phyloP scores from a whole-genome alignment of 2,888 invertebrate species.

The Hydraecia micacea region DNA sequence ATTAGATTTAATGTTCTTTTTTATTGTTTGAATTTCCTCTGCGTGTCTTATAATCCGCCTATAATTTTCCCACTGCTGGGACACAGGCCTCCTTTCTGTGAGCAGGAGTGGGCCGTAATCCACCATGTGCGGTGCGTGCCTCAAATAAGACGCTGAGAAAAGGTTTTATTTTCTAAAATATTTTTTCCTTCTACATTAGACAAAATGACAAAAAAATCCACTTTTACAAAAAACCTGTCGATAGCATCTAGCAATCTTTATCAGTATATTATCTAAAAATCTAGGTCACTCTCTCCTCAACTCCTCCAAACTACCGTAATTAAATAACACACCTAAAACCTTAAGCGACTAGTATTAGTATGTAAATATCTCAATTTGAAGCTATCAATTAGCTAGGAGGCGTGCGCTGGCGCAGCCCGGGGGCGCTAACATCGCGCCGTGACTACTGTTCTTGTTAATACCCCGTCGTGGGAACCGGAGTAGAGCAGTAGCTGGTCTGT shows the following conservation, averaged over 20 bases:
- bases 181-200: not conserved
- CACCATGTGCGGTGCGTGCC: too few relatives aligned
- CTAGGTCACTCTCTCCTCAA: slow-evolving; percentile 27
- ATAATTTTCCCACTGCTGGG: too few relatives aligned
- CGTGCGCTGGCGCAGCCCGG: slow-evolving; percentile 60
- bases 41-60: too few relatives aligned
- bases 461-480: slow-evolving; percentile 70
- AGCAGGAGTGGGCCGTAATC: too few relatives aligned
- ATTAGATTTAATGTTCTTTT: too few relatives aligned
- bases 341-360: slow-evolving; percentile 56
- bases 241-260: not conserved
- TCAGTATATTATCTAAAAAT: slow-evolving; percentile 2
- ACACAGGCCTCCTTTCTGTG: too few relatives aligned
- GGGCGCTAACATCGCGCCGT: slow-evolving; percentile 64
- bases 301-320: slow-evolving; percentile 19
- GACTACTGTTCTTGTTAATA: slow-evolving; percentile 71
- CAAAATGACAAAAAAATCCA: not conserved
- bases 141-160: not conserved
- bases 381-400: slow-evolving; percentile 64
- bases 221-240: not conserved
- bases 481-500: slow-evolving; percentile 45
- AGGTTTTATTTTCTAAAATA: not conserved
- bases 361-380: slow-evolving; percentile 66
- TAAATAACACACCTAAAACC: slow-evolving; percentile 45
- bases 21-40: too few relatives aligned